Percentiles rank a stretch among this genome's conserved stretches.
Evolutionary conservation across 1,140 invertebrate species (phyloP).

Genomic region (Pseudomyrmex dendroicus): DNA sequence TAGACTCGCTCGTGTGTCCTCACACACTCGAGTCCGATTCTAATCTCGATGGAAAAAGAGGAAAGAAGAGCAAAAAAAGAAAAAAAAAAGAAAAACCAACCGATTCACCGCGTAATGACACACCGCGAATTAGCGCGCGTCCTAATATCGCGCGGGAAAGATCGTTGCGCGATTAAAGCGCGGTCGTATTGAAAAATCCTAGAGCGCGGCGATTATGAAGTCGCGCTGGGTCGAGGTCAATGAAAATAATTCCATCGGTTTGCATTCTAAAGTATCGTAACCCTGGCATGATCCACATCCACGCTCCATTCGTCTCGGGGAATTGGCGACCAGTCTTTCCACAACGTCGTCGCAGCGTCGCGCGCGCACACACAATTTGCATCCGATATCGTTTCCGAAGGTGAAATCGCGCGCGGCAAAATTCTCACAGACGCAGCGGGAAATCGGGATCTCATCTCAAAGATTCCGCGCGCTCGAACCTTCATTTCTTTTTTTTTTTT

Average conservation of each 20-base stretch:
- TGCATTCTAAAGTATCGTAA: constrained; percentile 49
- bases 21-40: constrained; percentile 13
- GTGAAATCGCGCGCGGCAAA: constrained; percentile 23
- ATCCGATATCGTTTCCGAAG: constrained; percentile 19
- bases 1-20: constrained; percentile 30
- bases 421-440: background rate
- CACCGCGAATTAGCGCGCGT: constrained; percentile 25
- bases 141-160: constrained; percentile 14
- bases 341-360: background rate
- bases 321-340: constrained; percentile 26
- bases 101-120: constrained; percentile 14
- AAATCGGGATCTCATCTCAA: background rate
- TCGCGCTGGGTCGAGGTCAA: constrained; percentile 42
- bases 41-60: constrained; percentile 14
- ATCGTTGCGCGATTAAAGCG: background rate
- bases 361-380: constrained; percentile 15
- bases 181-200: background rate
- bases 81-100: background rate
- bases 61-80: background rate
- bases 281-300: constrained; percentile 56
- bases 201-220: background rate
- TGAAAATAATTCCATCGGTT: constrained; percentile 45
- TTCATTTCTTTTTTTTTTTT: no score
- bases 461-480: no score
- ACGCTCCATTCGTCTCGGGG: constrained; percentile 44